Conservation (phyloP, 2,888 invertebrate species). For the Chrysina gloriosa region DNA sequence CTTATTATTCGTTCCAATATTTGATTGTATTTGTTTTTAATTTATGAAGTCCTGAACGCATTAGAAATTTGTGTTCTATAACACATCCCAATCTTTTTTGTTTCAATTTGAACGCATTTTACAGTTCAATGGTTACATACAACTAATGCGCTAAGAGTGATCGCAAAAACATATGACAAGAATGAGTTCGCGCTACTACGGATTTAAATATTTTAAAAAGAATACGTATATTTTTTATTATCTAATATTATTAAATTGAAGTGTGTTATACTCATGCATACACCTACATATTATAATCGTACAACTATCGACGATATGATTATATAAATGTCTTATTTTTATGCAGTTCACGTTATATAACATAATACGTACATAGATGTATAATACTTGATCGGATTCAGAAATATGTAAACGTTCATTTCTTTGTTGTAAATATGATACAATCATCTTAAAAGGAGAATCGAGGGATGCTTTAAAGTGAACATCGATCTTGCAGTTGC, state of each 20-base stretch:
- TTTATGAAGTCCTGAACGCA: too few relatives aligned
- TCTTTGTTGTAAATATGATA: slow-evolving; percentile 45
- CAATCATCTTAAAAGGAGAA: too few relatives aligned
- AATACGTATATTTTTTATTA: slow-evolving; percentile 35
- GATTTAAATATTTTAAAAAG: slow-evolving; percentile 1
- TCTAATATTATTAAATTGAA: slow-evolving; percentile 16
- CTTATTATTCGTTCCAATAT: too few relatives aligned
- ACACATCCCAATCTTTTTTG: too few relatives aligned
- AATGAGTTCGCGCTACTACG: background rate
- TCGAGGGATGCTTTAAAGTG: too few relatives aligned
- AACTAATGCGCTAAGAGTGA: slow-evolving; percentile 32
- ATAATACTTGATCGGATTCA: slow-evolving; percentile 24
- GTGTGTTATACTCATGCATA: slow-evolving; percentile 30
- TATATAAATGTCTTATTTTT: slow-evolving; percentile 34
- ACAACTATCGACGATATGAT: background rate
- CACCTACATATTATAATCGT: too few relatives aligned
- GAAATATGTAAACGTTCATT: slow-evolving; percentile 22
- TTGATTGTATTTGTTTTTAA: too few relatives aligned
- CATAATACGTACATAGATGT: slow-evolving; percentile 21
- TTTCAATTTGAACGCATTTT: background rate
- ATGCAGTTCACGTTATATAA: slow-evolving; percentile 34
- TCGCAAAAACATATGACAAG: slow-evolving; percentile 21
- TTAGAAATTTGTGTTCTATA: too few relatives aligned
- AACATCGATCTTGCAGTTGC: too few relatives aligned
- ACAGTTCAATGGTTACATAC: slow-evolving; percentile 19